Percentiles rank a stretch among this genome's conserved stretches.
Conservation (phyloP, 1,140 invertebrate species). For the Drosophila funebris region DNA sequence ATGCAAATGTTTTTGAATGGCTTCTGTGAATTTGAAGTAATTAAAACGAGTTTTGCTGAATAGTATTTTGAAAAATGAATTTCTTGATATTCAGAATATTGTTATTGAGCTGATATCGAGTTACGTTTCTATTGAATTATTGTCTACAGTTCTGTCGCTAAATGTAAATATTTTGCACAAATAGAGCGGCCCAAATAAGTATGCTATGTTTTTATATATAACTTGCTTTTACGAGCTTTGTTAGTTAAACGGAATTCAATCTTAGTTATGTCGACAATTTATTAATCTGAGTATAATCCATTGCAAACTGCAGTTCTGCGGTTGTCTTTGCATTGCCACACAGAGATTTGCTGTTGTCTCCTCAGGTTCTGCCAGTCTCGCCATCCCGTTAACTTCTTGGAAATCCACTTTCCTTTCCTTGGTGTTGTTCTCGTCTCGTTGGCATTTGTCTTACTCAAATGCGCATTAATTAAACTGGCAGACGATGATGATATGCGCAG, state of each 20-base stretch:
- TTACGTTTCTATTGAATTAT: not conserved
- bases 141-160: not conserved
- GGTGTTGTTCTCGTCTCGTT: not conserved
- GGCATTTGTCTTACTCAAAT: conserved; percentile 39
- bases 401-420: not conserved
- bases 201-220: not conserved
- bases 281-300: too few species aligned
- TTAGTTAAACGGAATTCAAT: too few species aligned
- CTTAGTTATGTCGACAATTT: too few species aligned
- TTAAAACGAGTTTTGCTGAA: not conserved
- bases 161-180: not conserved
- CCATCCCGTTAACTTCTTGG: not conserved
- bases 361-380: too few species aligned
- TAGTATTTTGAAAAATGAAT: not conserved
- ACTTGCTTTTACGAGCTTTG: not conserved
- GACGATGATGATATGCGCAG: conserved; percentile 47
- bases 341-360: too few species aligned
- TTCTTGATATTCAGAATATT: not conserved
- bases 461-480: conserved; percentile 55
- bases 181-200: not conserved
- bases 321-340: too few species aligned
- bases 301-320: too few species aligned
- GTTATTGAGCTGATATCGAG: not conserved
- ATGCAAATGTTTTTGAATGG: not conserved
- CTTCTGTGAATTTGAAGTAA: not conserved